phyloP scores from a whole-genome alignment of 2,797 vertebrate species.

The Stomatorhinus walkeri region DNA sequence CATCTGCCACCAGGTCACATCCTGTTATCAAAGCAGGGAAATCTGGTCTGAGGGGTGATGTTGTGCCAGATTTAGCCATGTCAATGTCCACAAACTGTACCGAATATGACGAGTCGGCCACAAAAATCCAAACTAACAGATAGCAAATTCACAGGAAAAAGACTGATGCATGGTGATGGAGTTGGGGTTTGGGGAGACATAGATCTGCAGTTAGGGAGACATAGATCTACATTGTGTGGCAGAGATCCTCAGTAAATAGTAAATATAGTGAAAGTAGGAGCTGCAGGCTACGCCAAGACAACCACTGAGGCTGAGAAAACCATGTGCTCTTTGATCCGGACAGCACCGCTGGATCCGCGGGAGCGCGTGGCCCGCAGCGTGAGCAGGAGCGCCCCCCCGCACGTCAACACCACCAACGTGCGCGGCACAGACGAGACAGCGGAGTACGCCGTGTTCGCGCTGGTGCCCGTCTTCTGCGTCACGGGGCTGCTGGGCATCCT shows the following conservation, averaged over 20 bases:
- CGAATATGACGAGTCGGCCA: neutral
- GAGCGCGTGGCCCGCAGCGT: slow-evolving; percentile 52
- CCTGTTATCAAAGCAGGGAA: neutral
- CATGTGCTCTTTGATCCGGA: neutral
- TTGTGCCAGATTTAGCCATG: neutral
- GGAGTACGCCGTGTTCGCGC: slow-evolving; percentile 78
- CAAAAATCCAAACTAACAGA: neutral
- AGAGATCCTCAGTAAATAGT: neutral
- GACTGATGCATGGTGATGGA: neutral
- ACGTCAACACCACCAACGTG: slow-evolving; percentile 62
- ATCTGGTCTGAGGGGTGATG: neutral
- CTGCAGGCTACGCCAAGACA: neutral
- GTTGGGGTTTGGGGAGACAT: neutral
- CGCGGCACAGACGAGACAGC: slow-evolving; percentile 68
- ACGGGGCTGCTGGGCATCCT: slow-evolving; percentile 89
- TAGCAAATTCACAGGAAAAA: neutral
- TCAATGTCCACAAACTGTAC: neutral
- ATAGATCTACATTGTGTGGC: neutral
- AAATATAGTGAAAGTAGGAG: neutral
- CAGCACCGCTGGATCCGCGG: neutral
- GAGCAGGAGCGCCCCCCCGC: slow-evolving; percentile 39
- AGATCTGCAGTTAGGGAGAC: neutral
- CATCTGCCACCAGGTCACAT: neutral
- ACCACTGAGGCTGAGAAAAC: neutral
- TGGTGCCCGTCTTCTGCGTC: slow-evolving; percentile 87